Percentiles rank a stretch among this genome's conserved stretches.
Evolutionary conservation across 2,113 vertebrate genomes (phyloP).

Genomic region (Toxotes chatareus): DNA sequence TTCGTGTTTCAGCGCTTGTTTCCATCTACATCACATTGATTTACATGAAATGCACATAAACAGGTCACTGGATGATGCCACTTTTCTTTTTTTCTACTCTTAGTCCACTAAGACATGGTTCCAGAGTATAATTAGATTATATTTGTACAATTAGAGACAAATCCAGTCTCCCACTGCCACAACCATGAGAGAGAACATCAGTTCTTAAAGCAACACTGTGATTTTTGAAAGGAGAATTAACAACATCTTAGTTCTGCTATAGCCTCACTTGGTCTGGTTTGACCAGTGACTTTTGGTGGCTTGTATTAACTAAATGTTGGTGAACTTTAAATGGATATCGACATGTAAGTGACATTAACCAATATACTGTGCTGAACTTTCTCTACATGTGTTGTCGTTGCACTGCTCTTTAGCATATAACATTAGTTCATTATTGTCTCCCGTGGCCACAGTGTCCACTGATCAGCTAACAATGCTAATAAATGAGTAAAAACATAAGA

Average conservation of each 20-base stretch:
- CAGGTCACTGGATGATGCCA: conserved; percentile 61
- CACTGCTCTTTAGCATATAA: no score
- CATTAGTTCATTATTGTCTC: no score
- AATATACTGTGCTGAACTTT: no score
- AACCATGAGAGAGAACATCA: not conserved
- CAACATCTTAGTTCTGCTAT: not conserved
- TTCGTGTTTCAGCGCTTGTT: conserved; percentile 55
- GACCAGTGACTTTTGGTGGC: no score
- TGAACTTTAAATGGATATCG: no score
- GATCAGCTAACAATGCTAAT: no score
- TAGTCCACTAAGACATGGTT: conserved; percentile 46
- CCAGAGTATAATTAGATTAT: conserved; percentile 52
- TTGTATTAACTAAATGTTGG: no score
- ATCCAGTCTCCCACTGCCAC: conserved; percentile 42
- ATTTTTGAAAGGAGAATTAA: not conserved
- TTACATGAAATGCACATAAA: conserved; percentile 57
- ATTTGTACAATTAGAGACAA: conserved; percentile 22
- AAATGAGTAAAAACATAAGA: no score
- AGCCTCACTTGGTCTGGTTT: no score
- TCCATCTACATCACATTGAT: conserved; percentile 59
- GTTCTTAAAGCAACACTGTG: not conserved
- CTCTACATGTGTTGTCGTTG: no score
- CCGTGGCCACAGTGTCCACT: no score
- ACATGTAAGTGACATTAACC: no score
- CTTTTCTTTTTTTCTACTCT: conserved; percentile 24